Percentiles rank a stretch among this genome's conserved stretches.
Conservation (phyloP, 2,113 vertebrate species). For the Chionodraco myersi region DNA sequence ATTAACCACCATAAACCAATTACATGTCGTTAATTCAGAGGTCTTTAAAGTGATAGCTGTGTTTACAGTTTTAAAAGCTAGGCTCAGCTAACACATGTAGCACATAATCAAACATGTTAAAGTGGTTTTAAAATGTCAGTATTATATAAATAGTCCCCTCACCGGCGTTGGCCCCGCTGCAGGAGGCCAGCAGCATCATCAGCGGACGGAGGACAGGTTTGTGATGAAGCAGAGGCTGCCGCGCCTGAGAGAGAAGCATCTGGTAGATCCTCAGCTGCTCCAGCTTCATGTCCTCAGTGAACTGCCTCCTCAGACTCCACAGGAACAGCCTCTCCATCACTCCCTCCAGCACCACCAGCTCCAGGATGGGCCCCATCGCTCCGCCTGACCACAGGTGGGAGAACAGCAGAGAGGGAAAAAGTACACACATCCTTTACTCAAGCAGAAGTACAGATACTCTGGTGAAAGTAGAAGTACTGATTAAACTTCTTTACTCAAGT, state of each 20-base stretch:
- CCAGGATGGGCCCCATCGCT: slow-evolving; percentile 96
- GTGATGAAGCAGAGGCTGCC: slow-evolving; percentile 94
- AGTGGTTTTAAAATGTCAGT: no score
- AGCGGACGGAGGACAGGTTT: slow-evolving; percentile 95
- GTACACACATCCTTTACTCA: no score
- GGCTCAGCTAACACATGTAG: no score
- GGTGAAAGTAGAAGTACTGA: no score
- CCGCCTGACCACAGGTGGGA: slow-evolving; percentile 67
- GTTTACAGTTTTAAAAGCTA: no score
- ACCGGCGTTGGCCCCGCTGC: slow-evolving; percentile 84
- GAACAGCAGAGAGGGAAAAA: no score
- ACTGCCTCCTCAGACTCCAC: slow-evolving; percentile 94
- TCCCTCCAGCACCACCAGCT: slow-evolving; percentile 95
- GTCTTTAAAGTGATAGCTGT: not conserved
- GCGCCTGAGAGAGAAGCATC: slow-evolving; percentile 90
- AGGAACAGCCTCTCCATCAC: slow-evolving; percentile 98
- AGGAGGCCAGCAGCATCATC: slow-evolving; percentile 95
- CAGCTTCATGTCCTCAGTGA: slow-evolving; percentile 94
- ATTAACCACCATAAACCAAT: slow-evolving; percentile 4
- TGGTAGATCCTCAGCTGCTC: slow-evolving; percentile 97
- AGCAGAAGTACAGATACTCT: no score
- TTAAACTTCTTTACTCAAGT: no score
- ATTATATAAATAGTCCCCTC: not conserved
- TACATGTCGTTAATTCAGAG: not conserved
- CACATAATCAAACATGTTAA: no score